A percentile compares a stretch with the other conserved stretches of the same genome.
Evolutionary conservation across 1,140 invertebrate genomes (phyloP).

Genomic region (Brachionus rotundiformis): DNA sequence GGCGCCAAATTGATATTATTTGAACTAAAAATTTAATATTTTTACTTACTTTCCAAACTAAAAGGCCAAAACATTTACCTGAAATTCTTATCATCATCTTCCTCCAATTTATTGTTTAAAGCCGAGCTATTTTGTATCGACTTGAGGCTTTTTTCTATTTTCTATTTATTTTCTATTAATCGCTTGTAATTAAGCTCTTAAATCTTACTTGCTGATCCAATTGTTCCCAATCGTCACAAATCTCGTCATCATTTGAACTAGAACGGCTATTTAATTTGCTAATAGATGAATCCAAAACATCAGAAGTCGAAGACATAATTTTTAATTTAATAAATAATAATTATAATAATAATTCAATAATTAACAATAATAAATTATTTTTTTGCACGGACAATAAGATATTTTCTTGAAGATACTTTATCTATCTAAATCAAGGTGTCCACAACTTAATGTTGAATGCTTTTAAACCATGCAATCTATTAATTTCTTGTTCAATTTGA

Average conservation of each 20-base stretch:
- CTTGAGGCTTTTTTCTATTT: slow-evolving; percentile 42
- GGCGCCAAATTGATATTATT: not conserved
- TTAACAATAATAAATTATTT: too few species aligned
- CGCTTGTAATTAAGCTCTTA: too few species aligned
- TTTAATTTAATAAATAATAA: too few species aligned
- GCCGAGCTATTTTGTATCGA: not conserved
- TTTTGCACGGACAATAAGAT: not conserved
- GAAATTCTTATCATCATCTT: slow-evolving; percentile 17
- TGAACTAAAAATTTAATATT: not conserved
- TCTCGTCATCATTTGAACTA: slow-evolving; percentile 39
- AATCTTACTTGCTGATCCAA: slow-evolving; percentile 47
- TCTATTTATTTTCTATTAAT: too few species aligned
- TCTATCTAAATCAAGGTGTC: not conserved
- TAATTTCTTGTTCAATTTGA: not conserved
- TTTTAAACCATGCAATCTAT: slow-evolving; percentile 10
- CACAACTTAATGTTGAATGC: not conserved
- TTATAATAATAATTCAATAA: too few species aligned
- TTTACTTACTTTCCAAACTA: not conserved
- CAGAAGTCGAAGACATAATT: slow-evolving; percentile 34
- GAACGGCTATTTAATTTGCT: slow-evolving; percentile 16
- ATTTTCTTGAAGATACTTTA: not conserved
- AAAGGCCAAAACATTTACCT: not conserved
- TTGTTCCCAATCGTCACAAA: slow-evolving; percentile 51
- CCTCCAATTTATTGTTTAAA: not conserved
- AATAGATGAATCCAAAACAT: not conserved